Percentiles rank a stretch among this genome's conserved stretches.
Evolutionary conservation across 2,797 vertebrate species (phyloP).

Genomic region (Trachops cirrhosus): DNA sequence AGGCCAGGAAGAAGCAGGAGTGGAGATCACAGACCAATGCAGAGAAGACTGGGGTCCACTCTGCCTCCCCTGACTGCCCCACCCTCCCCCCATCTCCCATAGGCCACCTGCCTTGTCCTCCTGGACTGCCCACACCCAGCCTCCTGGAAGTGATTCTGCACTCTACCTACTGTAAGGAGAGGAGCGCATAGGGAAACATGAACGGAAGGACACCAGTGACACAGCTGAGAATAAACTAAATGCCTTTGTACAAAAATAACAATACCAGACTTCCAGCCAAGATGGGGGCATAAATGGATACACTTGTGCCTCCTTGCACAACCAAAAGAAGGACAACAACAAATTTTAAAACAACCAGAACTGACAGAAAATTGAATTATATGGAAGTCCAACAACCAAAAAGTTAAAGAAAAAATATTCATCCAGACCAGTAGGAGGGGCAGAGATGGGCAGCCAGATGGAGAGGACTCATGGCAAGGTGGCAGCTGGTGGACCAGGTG

Average conservation of each 20-base stretch:
- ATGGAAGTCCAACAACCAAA: too few species aligned
- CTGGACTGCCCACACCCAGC: conserved; percentile 86
- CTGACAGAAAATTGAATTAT: too few species aligned
- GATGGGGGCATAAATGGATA: too few species aligned
- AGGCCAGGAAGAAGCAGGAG: conserved; percentile 30
- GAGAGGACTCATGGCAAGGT: too few species aligned
- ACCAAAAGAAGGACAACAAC: too few species aligned
- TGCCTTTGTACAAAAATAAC: conserved; percentile 85
- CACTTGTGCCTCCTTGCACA: too few species aligned
- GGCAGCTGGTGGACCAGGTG: too few species aligned
- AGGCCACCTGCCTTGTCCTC: conserved; percentile 83
- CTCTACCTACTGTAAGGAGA: conserved; percentile 92
- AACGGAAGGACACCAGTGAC: conserved; percentile 74
- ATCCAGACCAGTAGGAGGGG: too few species aligned
- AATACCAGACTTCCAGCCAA: too few species aligned
- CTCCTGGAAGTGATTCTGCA: conserved; percentile 89
- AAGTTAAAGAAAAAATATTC: too few species aligned
- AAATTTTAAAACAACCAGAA: too few species aligned
- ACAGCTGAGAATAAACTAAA: conserved; percentile 88
- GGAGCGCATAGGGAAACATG: conserved; percentile 83
- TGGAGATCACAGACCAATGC: neutral
- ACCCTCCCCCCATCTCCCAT: neutral
- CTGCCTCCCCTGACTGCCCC: neutral
- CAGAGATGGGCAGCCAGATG: too few species aligned
- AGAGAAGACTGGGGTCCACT: conserved; percentile 1